Percentiles rank a stretch among this genome's conserved stretches.
These are phyloP conservation scores for Aphyosemion australe DNA, from an alignment of 2,113 vertebrate genomes.

Conservation along the genomic window DNA sequence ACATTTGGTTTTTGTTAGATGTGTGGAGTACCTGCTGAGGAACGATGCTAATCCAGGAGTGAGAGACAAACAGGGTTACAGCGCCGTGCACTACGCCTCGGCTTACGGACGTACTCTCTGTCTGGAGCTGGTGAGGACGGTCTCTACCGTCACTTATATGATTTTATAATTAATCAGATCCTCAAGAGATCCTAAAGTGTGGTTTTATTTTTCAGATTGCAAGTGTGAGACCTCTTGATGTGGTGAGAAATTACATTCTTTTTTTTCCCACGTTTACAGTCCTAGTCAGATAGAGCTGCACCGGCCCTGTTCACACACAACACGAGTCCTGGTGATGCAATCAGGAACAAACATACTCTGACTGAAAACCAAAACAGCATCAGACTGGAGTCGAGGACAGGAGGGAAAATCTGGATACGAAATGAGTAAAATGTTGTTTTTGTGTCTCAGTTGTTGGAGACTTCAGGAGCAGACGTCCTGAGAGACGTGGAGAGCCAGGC, in stretches of 20 bases:
- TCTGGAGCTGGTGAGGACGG: conserved; percentile 78
- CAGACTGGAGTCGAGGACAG: too few species aligned
- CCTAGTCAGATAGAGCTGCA: too few species aligned
- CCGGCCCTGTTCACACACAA: too few species aligned
- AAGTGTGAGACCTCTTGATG: conserved; percentile 94
- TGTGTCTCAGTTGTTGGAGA: conserved; percentile 89
- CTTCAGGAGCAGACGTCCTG: conserved; percentile 90
- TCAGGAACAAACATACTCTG: too few species aligned
- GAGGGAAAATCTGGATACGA: not conserved
- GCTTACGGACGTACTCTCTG: conserved; percentile 80
- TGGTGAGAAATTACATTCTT: conserved; percentile 81
- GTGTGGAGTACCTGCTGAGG: conserved; percentile 95
- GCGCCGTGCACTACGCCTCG: conserved; percentile 92
- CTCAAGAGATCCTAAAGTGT: not conserved
- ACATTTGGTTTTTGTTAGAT: conserved; percentile 76
- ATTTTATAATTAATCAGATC: not conserved
- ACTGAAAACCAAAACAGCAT: not conserved
- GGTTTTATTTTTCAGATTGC: conserved; percentile 86
- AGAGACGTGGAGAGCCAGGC: conserved; percentile 87
- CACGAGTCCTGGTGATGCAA: too few species aligned
- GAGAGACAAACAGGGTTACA: conserved; percentile 93
- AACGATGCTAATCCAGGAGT: conserved; percentile 95
- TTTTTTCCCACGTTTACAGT: too few species aligned
- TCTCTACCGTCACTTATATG: not conserved
- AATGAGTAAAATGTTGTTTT: conserved; percentile 5